A percentile compares a stretch with the other conserved stretches of the same genome.
phyloP scores from a whole-genome alignment of 2,797 vertebrate species.

The Dicrostonyx torquatus region DNA sequence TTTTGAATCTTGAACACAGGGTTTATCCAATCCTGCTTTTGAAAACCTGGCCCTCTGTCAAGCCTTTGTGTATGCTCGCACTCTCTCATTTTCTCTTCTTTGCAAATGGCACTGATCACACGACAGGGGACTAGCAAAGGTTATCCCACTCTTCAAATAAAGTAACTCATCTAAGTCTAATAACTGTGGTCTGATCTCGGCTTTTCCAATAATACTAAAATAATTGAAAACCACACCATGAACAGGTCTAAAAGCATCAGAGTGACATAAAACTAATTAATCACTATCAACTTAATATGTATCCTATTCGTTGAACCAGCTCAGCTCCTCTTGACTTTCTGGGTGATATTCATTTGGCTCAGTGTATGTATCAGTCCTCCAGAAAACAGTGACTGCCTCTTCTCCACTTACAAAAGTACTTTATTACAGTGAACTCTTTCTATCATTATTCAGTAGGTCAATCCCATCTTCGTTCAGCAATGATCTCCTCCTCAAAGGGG shows the following conservation, averaged over 20 bases:
- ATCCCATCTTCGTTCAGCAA: constrained; percentile 53
- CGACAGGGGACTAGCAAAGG: constrained; percentile 76
- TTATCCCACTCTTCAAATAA: constrained; percentile 56
- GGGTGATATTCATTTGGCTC: constrained; percentile 67
- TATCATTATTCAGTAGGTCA: constrained; percentile 60
- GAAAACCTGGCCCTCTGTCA: constrained; percentile 14
- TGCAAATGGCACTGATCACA: constrained; percentile 54
- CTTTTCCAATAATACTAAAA: constrained; percentile 76
- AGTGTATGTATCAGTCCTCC: constrained; percentile 63
- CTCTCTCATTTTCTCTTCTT: constrained; percentile 52
- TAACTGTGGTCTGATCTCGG: constrained; percentile 71
- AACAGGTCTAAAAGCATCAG: constrained; percentile 78
- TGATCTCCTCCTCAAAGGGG: constrained; percentile 36
- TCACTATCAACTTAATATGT: constrained; percentile 81
- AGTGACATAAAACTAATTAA: constrained; percentile 82
- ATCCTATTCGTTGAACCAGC: constrained; percentile 78
- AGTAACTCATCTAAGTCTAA: constrained; percentile 76
- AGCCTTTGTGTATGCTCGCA: constrained; percentile 42
- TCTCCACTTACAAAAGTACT: constrained; percentile 56
- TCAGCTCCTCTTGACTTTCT: constrained; percentile 73
- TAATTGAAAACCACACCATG: constrained; percentile 81
- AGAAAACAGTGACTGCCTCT: constrained; percentile 57
- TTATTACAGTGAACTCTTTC: constrained; percentile 64
- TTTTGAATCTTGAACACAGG: not conserved
- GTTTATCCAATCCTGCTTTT: constrained; percentile 51